Evolutionary conservation across 2,888 invertebrate genomes (phyloP), one percentile per base, ranked within the genome.

Genomic region (Phorcus lineatus): DNA sequence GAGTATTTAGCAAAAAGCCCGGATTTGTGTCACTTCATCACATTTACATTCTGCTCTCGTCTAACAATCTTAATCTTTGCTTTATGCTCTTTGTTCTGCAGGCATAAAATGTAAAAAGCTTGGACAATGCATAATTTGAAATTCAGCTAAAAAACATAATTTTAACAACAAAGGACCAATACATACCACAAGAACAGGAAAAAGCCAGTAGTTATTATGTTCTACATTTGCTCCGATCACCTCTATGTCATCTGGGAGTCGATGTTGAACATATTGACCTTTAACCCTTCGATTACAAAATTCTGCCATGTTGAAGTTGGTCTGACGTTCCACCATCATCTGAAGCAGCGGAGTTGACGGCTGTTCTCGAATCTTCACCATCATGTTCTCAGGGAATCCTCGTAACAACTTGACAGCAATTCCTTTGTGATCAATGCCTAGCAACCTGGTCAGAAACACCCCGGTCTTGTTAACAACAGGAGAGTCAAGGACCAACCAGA

Each of bases 141-240:
- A 57, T 57, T 17, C 24, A 57, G 22, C 19, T 24, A 1, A 28
- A 67, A 28, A 67, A 2, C 11, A 24, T 67, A 67, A 67, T 0
- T 9, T 67, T 6, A 67, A 28, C 24, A 16, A 28, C 13, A 28
- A 24, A 22, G 22, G 22, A 24, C 6, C 54, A 67, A 6, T 22
- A 88, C 91, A 88, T 86, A 93, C 93, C 87, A 92, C 91, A 22
- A 93, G 54, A 66, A 93, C 88, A 9, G 93, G 93, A 85, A 91
- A 93, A 52, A 93, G 89, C 93, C 93, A 93, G 82, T 91, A 91
- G 83, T 92, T 92, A 78, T 91, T 92, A 31, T 89, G 81, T n/a
- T 83, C 74, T 0, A 91, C 90, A 19, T 88, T 86, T 62, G 79
- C 80, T 3, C 93, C 93, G 22, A 93, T 91, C n/a, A 88, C 80